phyloP scores from a whole-genome alignment of 1,140 invertebrate genomes.

The Drosophila repleta region DNA sequence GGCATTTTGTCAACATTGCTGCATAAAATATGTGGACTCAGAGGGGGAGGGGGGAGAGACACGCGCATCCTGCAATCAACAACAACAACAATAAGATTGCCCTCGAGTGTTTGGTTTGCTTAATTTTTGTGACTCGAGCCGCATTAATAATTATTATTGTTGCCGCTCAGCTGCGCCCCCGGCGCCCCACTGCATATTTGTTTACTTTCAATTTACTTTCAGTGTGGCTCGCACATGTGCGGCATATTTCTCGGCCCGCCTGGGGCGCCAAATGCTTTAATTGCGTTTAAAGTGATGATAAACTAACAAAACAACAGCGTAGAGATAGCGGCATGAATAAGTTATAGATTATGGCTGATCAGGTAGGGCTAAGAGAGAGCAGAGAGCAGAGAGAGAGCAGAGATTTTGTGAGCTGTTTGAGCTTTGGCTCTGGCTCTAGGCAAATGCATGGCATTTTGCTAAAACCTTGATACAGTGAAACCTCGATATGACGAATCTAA shows the following conservation, averaged over 20 bases:
- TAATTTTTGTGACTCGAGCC: slow-evolving; percentile 1
- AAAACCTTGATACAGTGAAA: too few relatives aligned
- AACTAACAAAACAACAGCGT: slow-evolving; percentile 13
- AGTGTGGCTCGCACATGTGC: slow-evolving; percentile 28
- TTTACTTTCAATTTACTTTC: slow-evolving; percentile 73
- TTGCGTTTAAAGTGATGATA: slow-evolving; percentile 65
- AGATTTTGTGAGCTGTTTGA: too few relatives aligned
- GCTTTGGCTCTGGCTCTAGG: too few relatives aligned
- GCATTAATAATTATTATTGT: slow-evolving; percentile 24
- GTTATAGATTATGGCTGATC: too few relatives aligned
- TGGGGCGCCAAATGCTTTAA: slow-evolving; percentile 37
- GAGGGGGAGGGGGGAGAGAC: not conserved
- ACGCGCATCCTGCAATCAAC: slow-evolving; percentile 41
- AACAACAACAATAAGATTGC: not conserved
- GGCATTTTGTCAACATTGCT: slow-evolving; percentile 47
- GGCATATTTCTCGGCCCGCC: not conserved
- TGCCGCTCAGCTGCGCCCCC: not conserved
- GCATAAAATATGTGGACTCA: slow-evolving; percentile 40
- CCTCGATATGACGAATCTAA: too few relatives aligned
- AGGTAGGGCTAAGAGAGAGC: too few relatives aligned
- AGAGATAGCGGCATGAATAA: too few relatives aligned
- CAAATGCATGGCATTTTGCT: too few relatives aligned
- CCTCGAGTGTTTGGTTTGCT: not conserved
- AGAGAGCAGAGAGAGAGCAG: too few relatives aligned
- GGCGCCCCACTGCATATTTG: slow-evolving; percentile 30